phyloP scores from a whole-genome alignment of 2,888 invertebrate species.

The Platycheirus albimanus region DNA sequence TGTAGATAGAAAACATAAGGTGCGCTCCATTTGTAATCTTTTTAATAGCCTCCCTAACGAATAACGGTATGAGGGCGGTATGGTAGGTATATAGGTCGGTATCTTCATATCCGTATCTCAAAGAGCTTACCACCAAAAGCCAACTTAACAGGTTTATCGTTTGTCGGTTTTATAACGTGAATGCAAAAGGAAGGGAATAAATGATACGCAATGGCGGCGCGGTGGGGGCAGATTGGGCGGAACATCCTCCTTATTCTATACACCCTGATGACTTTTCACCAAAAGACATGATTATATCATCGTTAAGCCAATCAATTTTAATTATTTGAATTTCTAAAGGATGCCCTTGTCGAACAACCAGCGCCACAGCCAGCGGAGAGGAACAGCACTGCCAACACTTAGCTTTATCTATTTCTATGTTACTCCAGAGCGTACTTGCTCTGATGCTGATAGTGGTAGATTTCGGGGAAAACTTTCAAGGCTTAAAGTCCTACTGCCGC shows the following conservation, averaged over 20 bases:
- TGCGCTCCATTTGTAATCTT: constrained; percentile 71
- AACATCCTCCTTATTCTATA: constrained; percentile 27
- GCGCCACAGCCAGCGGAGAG: neutral
- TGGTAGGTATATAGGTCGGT: constrained; percentile 12
- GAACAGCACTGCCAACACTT: neutral
- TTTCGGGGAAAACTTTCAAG: constrained; percentile 32
- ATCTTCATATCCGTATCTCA: constrained; percentile 22
- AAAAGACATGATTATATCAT: constrained; percentile 70
- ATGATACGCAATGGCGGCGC: constrained; percentile 17
- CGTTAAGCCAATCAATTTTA: constrained; percentile 74
- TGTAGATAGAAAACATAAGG: constrained; percentile 60
- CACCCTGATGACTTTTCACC: constrained; percentile 38
- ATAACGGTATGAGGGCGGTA: constrained; percentile 29
- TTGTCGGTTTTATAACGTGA: constrained; percentile 34
- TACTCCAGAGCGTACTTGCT: neutral
- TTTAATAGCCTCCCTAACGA: constrained; percentile 70
- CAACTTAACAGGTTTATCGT: constrained; percentile 62
- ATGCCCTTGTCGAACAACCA: constrained; percentile 13
- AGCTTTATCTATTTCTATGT: no score
- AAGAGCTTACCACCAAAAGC: constrained; percentile 47
- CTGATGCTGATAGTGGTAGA: neutral
- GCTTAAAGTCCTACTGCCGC: constrained; percentile 8
- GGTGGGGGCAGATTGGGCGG: neutral
- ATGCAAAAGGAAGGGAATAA: neutral
- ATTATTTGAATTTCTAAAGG: constrained; percentile 64